Percentiles rank a stretch among this genome's conserved stretches.
These are phyloP conservation scores for Stercorarius parasiticus DNA, from an alignment of 2,113 vertebrate species.

Conservation along the genomic window DNA sequence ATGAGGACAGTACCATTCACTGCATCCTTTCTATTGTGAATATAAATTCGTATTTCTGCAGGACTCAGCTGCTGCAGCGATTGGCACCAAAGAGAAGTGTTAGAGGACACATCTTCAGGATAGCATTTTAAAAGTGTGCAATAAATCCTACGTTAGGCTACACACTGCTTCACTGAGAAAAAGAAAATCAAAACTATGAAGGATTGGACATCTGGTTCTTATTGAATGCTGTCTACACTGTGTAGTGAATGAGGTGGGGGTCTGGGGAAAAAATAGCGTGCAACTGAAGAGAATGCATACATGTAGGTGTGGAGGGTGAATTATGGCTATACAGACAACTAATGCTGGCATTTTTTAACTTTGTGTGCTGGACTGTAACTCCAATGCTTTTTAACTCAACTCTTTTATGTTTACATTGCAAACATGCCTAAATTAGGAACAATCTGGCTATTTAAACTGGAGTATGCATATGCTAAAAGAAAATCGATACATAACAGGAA, in stretches of 20 bases:
- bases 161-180: not conserved
- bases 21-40: not conserved
- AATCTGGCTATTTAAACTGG: not conserved
- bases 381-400: not conserved
- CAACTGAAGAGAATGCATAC: not conserved
- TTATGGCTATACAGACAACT: not conserved
- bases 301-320: not conserved
- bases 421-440: not conserved
- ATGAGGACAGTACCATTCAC: not conserved
- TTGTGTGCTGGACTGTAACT: not conserved
- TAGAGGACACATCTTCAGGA: not conserved
- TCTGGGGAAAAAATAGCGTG: not conserved
- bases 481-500: not conserved
- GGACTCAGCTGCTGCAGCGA: not conserved
- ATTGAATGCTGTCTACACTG: not conserved
- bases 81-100: not conserved
- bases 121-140: not conserved
- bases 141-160: not conserved
- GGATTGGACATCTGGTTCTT: not conserved
- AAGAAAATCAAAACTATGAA: not conserved
- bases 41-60: not conserved
- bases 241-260: not conserved
- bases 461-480: not conserved
- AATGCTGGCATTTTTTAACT: not conserved
- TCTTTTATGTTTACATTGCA: not conserved